Evolutionary conservation across 2,113 vertebrate genomes (phyloP), one percentile per base, ranked within the genome.

Genomic region (Castor canadensis): DNA sequence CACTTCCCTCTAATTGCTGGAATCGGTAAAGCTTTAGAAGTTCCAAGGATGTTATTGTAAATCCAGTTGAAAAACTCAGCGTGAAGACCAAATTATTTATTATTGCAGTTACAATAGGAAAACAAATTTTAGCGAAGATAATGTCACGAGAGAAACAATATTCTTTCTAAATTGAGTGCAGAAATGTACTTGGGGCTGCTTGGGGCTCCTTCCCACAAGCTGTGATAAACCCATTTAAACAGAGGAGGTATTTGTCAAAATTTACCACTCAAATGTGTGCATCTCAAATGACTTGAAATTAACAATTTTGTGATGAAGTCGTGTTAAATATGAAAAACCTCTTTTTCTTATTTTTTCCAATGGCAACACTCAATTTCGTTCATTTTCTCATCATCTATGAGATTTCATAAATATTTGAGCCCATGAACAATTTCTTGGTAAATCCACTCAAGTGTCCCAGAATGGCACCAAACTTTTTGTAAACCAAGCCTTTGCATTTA

Each of bases 221-320:
- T 6, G 17, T 6, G 12, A 56, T 12, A 35, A 4, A 1, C 43
- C 32, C 35, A 1, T 1, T 9, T 20, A 6, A 5, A 7, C 11
- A 2, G 28, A 11, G n/a, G 83, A 49, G 0, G 5, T 4, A 0
- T 0, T 17, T 7, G 30, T 15, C 17, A 3, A 20, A 10, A 67
- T 13, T 7, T 28, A 19, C 2, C 4, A 1, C 26, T 0, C 5
- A 16, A 3, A 1, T 0, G 1, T 6, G 54, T 16, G 67, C 1
- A 6, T 32, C 24, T 45, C 1, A 67, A 15, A 8, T 16, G 12
- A 19, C 64, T 15, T 5, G 56, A 26, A 40, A 32, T 15, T n/a
- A 56, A 75, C 35, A 12, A 0, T 4, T 47, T 3, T 19, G 62
- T 24, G 35, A n/a, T 9, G 38, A 64, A 3, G 3, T 11, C 49